A percentile compares a stretch with the other conserved stretches of the same genome.
phyloP scores from a whole-genome alignment of 2,113 vertebrate species.

The Sisor rabdophorus region DNA sequence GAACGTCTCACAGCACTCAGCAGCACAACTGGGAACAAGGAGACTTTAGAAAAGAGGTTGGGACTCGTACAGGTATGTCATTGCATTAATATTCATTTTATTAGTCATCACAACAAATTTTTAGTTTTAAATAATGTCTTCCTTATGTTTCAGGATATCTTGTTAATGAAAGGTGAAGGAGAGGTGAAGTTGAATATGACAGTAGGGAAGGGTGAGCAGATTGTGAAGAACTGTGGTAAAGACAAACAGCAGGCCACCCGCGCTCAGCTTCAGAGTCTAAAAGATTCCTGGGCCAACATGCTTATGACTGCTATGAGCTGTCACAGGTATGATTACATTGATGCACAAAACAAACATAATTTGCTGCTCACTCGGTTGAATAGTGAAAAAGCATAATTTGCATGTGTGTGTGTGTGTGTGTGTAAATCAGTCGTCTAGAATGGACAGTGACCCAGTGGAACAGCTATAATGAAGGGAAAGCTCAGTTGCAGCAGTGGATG shows the following conservation, averaged over 20 bases:
- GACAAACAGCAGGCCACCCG: constrained; percentile 82
- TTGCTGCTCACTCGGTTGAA: background rate
- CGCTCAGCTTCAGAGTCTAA: constrained; percentile 78
- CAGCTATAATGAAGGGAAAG: constrained; percentile 79
- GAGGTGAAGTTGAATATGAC: constrained; percentile 95
- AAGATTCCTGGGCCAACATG: constrained; percentile 80
- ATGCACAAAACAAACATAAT: background rate
- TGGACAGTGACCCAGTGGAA: constrained; percentile 86
- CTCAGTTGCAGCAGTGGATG: constrained; percentile 90
- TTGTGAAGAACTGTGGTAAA: constrained; percentile 77
- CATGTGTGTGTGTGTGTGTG: background rate
- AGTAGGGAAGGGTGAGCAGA: constrained; percentile 91
- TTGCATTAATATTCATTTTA: background rate
- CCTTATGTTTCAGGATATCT: constrained; percentile 76
- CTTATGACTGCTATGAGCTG: constrained; percentile 76
- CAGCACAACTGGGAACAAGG: constrained; percentile 82
- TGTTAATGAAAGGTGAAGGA: constrained; percentile 92
- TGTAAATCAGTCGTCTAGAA: constrained; percentile 77
- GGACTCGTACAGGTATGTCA: constrained; percentile 81
- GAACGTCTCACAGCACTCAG: constrained; percentile 77
- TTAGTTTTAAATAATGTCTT: background rate
- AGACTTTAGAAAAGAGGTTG: constrained; percentile 78
- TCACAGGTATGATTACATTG: constrained; percentile 75
- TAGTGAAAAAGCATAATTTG: background rate
- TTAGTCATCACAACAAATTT: background rate